Percentiles rank a stretch among this genome's conserved stretches.
Evolutionary conservation across 2,113 vertebrate genomes (phyloP).

Genomic region (Chelonoidis abingdonii): DNA sequence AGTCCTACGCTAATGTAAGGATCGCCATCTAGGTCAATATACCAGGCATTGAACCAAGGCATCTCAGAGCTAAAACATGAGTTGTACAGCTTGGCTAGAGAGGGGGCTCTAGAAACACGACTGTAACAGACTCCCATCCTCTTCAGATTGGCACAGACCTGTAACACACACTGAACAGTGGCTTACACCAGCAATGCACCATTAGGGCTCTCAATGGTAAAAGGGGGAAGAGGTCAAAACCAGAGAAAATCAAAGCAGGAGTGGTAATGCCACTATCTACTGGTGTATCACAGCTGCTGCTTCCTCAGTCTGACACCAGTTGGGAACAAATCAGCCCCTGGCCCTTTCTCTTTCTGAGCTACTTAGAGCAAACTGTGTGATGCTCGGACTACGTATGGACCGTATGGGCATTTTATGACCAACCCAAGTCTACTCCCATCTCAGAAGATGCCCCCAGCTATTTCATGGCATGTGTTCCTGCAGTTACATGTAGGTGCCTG

Average conservation of each 20-base stretch:
- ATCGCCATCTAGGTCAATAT: no score
- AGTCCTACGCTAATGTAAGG: not conserved
- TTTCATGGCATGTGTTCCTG: not conserved
- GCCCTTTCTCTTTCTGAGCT: not conserved
- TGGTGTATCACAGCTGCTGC: not conserved
- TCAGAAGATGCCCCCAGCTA: not conserved
- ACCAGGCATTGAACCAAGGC: no score
- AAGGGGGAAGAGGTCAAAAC: not conserved
- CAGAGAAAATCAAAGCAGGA: not conserved
- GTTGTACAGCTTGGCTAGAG: not conserved
- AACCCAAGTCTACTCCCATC: not conserved
- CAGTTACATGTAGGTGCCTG: not conserved
- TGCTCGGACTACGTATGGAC: not conserved
- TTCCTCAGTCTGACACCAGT: not conserved
- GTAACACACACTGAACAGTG: no score
- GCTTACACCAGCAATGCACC: no score
- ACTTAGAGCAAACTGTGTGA: not conserved
- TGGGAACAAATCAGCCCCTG: not conserved
- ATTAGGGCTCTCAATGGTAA: not conserved
- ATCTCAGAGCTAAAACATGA: not conserved
- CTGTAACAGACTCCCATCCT: not conserved
- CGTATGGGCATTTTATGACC: not conserved
- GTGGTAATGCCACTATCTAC: no score
- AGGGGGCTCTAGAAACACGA: not conserved
- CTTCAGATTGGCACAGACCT: accelerated